Conservation (phyloP, 2,888 invertebrate genomes). For the Agonum fuliginosum region DNA sequence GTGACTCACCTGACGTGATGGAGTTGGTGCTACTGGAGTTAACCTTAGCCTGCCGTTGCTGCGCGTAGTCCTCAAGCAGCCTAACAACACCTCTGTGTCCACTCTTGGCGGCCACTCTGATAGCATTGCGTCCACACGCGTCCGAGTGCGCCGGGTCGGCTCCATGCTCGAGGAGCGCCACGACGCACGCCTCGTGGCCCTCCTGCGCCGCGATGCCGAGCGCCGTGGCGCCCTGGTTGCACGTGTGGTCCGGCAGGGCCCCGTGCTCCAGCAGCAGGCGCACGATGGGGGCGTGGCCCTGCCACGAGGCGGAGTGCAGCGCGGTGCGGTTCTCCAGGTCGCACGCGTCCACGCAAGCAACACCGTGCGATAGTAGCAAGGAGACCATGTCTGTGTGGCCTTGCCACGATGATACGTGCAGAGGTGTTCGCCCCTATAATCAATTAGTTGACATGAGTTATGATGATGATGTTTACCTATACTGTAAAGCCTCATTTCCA, state of each 20-base stretch:
- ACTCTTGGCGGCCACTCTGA: slow-evolving; percentile 92
- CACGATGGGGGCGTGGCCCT: slow-evolving; percentile 91
- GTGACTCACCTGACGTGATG: slow-evolving; percentile 70
- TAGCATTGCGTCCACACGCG: slow-evolving; percentile 89
- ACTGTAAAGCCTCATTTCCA: too few relatives aligned
- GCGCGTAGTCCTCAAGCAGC: slow-evolving; percentile 82
- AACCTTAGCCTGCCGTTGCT: slow-evolving; percentile 69
- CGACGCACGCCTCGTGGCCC: slow-evolving; percentile 94
- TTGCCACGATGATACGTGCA: slow-evolving; percentile 95
- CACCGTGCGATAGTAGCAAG: slow-evolving; percentile 84
- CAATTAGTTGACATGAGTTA: background rate
- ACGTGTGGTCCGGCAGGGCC: slow-evolving; percentile 90
- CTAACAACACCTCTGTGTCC: slow-evolving; percentile 91
- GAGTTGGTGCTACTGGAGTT: slow-evolving; percentile 71
- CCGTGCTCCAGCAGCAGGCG: slow-evolving; percentile 86
- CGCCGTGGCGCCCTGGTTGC: slow-evolving; percentile 97
- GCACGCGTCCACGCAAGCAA: slow-evolving; percentile 90
- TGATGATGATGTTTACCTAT: too few relatives aligned
- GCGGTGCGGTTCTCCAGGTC: slow-evolving; percentile 93
- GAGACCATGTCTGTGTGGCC: slow-evolving; percentile 96
- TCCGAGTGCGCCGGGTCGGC: slow-evolving; percentile 89
- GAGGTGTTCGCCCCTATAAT: slow-evolving; percentile 85
- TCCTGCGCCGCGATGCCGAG: slow-evolving; percentile 97
- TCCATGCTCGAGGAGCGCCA: slow-evolving; percentile 87
- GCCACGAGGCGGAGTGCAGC: slow-evolving; percentile 96